phyloP scores from a whole-genome alignment of 2,797 vertebrate genomes.

The Falco peregrinus region DNA sequence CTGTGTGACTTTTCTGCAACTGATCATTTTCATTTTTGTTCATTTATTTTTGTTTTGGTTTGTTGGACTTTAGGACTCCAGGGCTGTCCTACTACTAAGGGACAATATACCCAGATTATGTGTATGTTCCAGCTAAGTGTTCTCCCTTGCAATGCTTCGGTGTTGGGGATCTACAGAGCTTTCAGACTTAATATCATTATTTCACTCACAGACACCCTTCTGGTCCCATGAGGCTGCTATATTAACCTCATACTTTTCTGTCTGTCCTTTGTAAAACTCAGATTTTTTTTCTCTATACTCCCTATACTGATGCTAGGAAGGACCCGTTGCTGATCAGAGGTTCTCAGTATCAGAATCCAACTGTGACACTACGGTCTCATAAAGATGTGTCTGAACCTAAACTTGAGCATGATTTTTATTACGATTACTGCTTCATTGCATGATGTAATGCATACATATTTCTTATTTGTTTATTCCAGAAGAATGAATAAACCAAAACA shows the following conservation, averaged over 20 bases:
- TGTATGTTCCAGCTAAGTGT: neutral
- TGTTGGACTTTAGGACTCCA: neutral
- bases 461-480: neutral
- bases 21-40: neutral
- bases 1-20: neutral
- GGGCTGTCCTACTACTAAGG: neutral
- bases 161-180: neutral
- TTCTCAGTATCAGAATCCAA: neutral
- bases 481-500: neutral
- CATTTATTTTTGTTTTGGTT: neutral
- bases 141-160: neutral
- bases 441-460: neutral
- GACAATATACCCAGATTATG: neutral
- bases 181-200: neutral
- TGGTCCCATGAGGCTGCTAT: neutral
- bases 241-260: conserved; percentile 21
- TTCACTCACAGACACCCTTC: neutral
- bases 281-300: neutral
- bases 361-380: neutral
- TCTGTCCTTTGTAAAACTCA: neutral
- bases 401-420: neutral
- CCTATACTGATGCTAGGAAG: neutral
- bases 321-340: neutral
- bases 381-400: neutral
- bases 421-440: neutral